Conservation (phyloP, 2,113 vertebrate species). For the Pogonocichla stellata region DNA sequence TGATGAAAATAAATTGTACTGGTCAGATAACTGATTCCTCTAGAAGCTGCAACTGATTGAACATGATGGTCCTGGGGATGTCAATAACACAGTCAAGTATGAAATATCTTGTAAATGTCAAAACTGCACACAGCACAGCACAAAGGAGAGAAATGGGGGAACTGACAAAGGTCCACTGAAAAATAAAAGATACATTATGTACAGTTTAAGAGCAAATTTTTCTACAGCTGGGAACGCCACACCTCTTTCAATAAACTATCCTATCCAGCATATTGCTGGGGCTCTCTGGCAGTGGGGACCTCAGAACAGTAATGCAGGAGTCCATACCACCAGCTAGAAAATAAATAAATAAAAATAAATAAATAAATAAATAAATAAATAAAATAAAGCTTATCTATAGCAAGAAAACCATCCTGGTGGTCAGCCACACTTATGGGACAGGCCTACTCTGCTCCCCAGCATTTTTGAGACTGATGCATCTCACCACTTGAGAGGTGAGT, state of each 20-base stretch:
- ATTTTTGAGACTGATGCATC: neutral
- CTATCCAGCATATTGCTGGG: neutral
- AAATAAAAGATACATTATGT: neutral
- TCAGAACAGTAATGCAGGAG: accelerated
- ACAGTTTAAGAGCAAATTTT: neutral
- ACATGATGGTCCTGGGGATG: accelerated
- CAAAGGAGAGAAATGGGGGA: neutral
- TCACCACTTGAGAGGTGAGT: neutral
- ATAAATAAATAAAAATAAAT: too few species aligned
- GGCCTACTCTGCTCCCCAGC: neutral
- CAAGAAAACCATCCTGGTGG: neutral
- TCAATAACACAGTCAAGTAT: neutral
- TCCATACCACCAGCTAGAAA: neutral
- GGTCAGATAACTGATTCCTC: neutral
- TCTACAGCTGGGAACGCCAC: neutral
- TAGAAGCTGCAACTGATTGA: neutral
- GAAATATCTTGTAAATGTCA: neutral
- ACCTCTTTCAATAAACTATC: neutral
- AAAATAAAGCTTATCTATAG: neutral
- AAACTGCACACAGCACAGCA: neutral
- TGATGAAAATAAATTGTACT: neutral
- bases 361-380: too few species aligned
- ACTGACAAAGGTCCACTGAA: neutral
- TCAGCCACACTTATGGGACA: neutral
- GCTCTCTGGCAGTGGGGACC: neutral